Evolutionary conservation across 2,113 vertebrate genomes (phyloP), one percentile per base, ranked within the genome.

Genomic region (Melanerpes formicivorus): DNA sequence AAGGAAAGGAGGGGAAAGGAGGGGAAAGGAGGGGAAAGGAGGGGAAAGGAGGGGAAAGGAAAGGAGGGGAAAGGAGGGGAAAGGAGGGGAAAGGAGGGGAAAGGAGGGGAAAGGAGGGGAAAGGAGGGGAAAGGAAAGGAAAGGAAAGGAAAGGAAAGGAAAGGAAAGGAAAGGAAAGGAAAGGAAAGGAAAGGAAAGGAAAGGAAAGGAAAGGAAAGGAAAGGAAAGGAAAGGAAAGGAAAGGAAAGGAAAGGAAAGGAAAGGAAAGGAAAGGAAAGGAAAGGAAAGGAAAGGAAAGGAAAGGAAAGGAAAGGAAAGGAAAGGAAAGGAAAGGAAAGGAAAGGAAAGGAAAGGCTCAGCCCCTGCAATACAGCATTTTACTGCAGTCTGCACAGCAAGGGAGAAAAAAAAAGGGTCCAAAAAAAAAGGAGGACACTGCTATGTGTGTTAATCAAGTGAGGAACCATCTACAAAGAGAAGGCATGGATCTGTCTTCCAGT

Each of bases 401-500:
- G 40, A 40, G 40, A 11, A 40, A 96, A 22, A 77, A 83, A 94
- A 89, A 91, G 93, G 74, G 94, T 95, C 96, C 95, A 96, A 93
- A 80, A 94, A 90, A 91, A 96, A 92, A 90, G 94, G 94, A 96
- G 95, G 94, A 95, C 93, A 92, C 89, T 80, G 95, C 84, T 93
- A 91, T 91, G 93, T 94, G 87, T 96, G 96, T 89, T 96, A 94
- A 96, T 95, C 92, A 96, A 96, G 87, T 90, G 91, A 96, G 93
- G 92, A 95, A 96, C 91, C 93, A 96, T 95, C 95, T 95, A 96
- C 92, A 95, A 96, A 96, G 96, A 96, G 85, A 82, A 96, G 94
- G 89, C 95, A 95, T 90, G 94, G 94, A 94, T 95, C 94, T 96
- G 95, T 95, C 96, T 96, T 96, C 94, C 93, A 94, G 93, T 93